Conservation (phyloP, 2,797 vertebrate genomes). For the Euthynnus affinis region DNA sequence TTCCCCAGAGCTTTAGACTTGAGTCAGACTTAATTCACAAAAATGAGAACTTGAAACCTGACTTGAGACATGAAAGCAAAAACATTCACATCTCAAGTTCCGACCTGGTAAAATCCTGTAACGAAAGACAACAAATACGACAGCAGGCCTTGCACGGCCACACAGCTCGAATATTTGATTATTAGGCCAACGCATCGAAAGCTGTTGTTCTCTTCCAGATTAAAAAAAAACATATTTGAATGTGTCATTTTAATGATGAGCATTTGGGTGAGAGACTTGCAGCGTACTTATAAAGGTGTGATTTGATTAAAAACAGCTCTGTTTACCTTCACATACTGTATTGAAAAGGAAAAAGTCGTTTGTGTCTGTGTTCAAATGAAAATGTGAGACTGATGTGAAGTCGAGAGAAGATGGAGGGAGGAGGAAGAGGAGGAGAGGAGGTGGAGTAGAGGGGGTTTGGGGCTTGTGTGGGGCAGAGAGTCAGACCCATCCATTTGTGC, state of each 20-base stretch:
- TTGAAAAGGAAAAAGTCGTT: background rate
- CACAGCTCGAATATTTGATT: conserved; percentile 5
- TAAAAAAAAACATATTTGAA: background rate
- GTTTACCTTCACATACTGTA: background rate
- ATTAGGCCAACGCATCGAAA: background rate
- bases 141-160: background rate
- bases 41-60: background rate
- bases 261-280: background rate
- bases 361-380: conserved; percentile 21
- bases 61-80: background rate
- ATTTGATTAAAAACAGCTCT: background rate
- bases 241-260: background rate
- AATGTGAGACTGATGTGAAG: conserved; percentile 1
- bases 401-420: background rate
- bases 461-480: conserved; percentile 17
- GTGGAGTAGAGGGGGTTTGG: conserved; percentile 3
- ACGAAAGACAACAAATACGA: conserved; percentile 4
- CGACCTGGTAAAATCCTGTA: background rate
- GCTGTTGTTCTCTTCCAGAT: background rate
- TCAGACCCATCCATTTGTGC: conserved; percentile 68
- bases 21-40: background rate
- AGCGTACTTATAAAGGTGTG: background rate
- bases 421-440: background rate
- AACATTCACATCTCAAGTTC: background rate
- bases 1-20: background rate